phyloP scores from a whole-genome alignment of 2,888 invertebrate species.

The Himalopsyche anomala region DNA sequence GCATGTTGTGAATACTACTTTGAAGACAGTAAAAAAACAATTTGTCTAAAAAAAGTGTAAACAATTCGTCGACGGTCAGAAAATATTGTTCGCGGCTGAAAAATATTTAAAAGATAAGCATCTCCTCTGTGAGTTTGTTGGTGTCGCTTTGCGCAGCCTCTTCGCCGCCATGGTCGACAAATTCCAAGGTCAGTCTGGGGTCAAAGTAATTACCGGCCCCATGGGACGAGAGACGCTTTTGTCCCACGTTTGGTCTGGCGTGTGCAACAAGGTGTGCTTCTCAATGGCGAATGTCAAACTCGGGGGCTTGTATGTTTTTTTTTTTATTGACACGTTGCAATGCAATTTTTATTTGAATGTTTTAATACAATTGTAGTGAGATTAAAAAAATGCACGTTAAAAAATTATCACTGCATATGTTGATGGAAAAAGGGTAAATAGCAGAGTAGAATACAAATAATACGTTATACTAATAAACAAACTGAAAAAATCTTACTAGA shows the following conservation, averaged over 20 bases:
- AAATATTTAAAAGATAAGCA: slow-evolving; percentile 34
- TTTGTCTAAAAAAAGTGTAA: slow-evolving; percentile 11
- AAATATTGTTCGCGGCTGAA: slow-evolving; percentile 26
- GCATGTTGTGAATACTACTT: neutral
- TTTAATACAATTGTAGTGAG: too few species aligned
- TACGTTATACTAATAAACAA: too few species aligned
- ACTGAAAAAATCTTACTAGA: too few species aligned
- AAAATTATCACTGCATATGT: too few species aligned
- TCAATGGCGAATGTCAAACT: neutral
- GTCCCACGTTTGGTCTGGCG: slow-evolving; percentile 48
- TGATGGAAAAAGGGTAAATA: too few species aligned
- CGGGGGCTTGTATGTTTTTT: neutral
- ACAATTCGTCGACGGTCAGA: slow-evolving; percentile 26
- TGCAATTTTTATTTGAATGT: too few species aligned
- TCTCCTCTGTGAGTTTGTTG: neutral
- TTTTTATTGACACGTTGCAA: too few species aligned
- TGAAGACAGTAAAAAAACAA: neutral
- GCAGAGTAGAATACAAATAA: too few species aligned
- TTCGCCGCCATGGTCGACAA: slow-evolving; percentile 48
- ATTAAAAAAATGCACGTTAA: too few species aligned
- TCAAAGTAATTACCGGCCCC: slow-evolving; percentile 54
- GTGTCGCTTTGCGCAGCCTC: slow-evolving; percentile 27
- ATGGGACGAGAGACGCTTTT: slow-evolving; percentile 44
- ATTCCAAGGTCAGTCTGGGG: slow-evolving; percentile 55
- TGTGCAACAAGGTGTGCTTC: slow-evolving; percentile 26